Percentiles rank a stretch among this genome's conserved stretches.
Evolutionary conservation across 1,140 invertebrate genomes (phyloP).

Genomic region (Bombus pascuorum): DNA sequence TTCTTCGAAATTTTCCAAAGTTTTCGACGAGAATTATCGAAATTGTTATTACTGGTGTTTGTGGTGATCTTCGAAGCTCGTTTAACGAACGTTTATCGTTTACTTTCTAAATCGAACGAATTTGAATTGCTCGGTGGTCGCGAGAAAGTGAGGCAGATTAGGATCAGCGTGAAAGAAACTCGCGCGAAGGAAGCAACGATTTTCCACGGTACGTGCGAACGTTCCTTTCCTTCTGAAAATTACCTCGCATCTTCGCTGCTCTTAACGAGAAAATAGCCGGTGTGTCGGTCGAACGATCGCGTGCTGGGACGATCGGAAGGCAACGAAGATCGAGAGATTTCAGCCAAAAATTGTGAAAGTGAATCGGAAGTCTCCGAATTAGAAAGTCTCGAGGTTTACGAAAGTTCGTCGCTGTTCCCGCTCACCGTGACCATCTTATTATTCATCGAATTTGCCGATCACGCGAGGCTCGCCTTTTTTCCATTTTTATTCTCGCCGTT

Average conservation of each 20-base stretch:
- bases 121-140: background rate
- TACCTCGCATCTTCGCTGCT: background rate
- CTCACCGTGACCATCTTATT: conserved; percentile 31
- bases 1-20: background rate
- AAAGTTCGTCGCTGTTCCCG: conserved; percentile 6
- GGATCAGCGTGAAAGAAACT: background rate
- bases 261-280: background rate
- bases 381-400: conserved; percentile 38
- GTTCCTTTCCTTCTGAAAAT: background rate
- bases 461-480: too few species aligned
- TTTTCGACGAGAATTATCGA: too few species aligned
- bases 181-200: background rate
- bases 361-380: conserved; percentile 34
- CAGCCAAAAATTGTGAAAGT: conserved; percentile 33
- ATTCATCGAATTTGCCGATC: background rate
- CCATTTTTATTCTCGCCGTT: too few species aligned
- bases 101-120: background rate
- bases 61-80: too few species aligned
- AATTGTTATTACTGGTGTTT: too few species aligned
- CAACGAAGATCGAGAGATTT: background rate
- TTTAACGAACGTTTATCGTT: too few species aligned
- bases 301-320: too few species aligned
- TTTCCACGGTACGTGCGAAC: conserved; percentile 31
- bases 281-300: background rate
- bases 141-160: conserved; percentile 12